These are phyloP conservation scores for Pipistrellus kuhlii DNA, from an alignment of 2,797 vertebrate species.

Conservation along the genomic window DNA sequence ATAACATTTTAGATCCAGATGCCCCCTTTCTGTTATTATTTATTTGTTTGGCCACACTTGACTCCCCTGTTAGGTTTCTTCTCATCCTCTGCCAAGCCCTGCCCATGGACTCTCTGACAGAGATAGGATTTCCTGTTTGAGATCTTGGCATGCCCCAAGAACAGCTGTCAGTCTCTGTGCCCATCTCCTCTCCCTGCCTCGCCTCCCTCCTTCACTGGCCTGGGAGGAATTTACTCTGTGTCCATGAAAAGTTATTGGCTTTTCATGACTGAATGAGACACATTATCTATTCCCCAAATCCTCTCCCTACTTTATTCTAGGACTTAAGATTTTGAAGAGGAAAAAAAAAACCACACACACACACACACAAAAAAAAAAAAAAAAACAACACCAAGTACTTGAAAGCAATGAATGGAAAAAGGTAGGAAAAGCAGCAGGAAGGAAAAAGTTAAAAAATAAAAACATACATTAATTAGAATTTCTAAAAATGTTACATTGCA, in stretches of 20 bases:
- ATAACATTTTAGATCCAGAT: background rate
- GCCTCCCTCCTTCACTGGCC: too few species aligned
- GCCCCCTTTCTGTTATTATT: background rate
- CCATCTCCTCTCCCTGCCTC: too few species aligned
- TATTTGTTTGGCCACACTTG: background rate
- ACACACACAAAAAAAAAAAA: background rate
- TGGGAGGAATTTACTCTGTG: background rate
- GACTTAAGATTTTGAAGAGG: background rate
- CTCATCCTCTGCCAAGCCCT: background rate
- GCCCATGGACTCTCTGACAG: background rate
- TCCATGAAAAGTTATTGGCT: background rate
- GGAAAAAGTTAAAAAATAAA: background rate
- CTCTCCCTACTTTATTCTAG: background rate
- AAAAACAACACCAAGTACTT: background rate
- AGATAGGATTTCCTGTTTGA: background rate
- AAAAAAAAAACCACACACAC: background rate
- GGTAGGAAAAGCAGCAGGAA: background rate
- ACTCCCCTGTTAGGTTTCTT: background rate
- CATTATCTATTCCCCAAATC: background rate
- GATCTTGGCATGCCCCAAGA: background rate
- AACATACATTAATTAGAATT: background rate
- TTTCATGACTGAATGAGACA: background rate
- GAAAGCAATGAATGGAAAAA: background rate
- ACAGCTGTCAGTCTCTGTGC: rapidly evolving
- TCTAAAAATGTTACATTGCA: background rate